phyloP scores from a whole-genome alignment of 2,113 vertebrate genomes.

The Struthio camelus region DNA sequence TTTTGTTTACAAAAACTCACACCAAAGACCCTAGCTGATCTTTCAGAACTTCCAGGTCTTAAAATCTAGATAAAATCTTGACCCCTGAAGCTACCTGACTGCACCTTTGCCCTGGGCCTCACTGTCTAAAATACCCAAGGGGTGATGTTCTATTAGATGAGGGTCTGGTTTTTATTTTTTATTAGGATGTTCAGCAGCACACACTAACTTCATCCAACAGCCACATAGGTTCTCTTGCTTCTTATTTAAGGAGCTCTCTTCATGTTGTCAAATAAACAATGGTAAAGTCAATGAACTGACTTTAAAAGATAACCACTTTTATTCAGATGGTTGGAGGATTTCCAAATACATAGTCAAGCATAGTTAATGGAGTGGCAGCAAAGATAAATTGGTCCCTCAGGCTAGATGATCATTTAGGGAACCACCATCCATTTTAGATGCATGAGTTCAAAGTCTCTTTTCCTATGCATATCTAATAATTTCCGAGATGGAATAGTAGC shows the following conservation, averaged over 20 bases:
- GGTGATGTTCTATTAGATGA: background rate
- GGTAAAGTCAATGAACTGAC: background rate
- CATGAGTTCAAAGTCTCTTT: background rate
- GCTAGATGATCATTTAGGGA: background rate
- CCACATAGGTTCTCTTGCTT: background rate
- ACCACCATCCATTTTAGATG: no score
- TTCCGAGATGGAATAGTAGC: background rate
- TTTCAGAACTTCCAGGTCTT: background rate
- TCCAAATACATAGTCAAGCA: background rate
- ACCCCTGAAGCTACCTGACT: background rate
- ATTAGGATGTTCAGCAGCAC: background rate
- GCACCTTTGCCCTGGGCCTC: background rate
- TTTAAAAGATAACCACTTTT: background rate
- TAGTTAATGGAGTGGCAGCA: background rate
- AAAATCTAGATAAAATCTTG: background rate
- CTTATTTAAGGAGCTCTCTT: background rate
- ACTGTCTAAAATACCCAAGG: background rate
- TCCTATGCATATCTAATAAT: background rate
- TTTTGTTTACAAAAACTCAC: background rate
- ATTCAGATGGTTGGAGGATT: background rate
- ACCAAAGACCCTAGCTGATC: background rate
- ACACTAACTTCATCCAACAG: background rate
- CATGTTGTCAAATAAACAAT: background rate
- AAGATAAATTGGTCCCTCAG: background rate
- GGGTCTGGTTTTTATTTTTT: background rate